Base-by-base conservation (phyloP, 2,113 vertebrate species). In the Trachemys scripta region DNA sequence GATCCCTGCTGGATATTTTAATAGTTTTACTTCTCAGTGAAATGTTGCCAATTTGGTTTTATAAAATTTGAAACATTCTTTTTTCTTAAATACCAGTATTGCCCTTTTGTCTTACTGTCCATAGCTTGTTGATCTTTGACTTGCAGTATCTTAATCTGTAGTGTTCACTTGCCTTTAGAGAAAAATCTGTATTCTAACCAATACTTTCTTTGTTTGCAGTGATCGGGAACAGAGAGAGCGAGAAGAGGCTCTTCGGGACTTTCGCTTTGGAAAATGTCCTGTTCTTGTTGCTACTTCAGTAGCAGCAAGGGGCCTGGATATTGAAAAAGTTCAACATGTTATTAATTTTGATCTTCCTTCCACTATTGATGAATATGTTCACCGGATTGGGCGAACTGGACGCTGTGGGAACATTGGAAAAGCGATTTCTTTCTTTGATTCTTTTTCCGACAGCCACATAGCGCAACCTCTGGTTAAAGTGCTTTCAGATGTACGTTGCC, bases 241-340 rank as follows among this genome's bases (percentile, higher is more conserved):
- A 49, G 99, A 99, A 92, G 90, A 96, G 90, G 99, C 99, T 3
- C 98, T 99, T 90, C 81, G 49, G 8, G 98, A 99, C 93, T 99
- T 99, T 96, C 99, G 99, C 87, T 98, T 97, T 6, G 99, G 99
- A 35, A 99, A 97, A 75, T 99, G 99, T 84, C 98, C 98, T 0
- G 98, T 99, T 80, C 98, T 99, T 53, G 99, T 99, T 85, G 99
- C 99, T 35, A 99, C 99, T 3, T 99, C 99, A 0, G 99, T 99
- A 5, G 99, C 99, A 54, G 99, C 99, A 83, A 98, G 99, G 50
- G 99, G 99, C 4, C 97, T 99, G 90, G 99, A 99, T 92, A 99
- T 99, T 79, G 99, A 99, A 94, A 99, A 99, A 0, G 99, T 99
- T 79, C 99, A 99, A 85, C 99, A 99, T 6, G 99, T 99, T 85